Evolutionary conservation across 2,888 invertebrate species (phyloP).

Genomic region (Metopia argyrocephala): DNA sequence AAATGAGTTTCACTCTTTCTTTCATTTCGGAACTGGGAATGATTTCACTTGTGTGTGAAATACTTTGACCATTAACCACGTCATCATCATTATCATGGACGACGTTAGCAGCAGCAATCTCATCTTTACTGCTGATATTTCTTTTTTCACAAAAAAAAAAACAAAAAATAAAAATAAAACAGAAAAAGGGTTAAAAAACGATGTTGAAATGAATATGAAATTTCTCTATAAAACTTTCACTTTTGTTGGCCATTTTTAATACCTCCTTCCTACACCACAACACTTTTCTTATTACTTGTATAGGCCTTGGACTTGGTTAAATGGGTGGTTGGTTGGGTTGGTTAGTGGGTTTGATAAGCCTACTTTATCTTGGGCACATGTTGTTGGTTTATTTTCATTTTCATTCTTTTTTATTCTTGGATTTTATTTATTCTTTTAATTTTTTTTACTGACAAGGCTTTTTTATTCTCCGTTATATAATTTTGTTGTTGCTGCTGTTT

Average conservation of each 20-base stretch:
- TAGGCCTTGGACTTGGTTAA: neutral
- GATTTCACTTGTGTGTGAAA: constrained; percentile 47
- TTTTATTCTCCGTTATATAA: neutral
- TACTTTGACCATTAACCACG: constrained; percentile 66
- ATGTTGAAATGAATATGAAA: constrained; percentile 48
- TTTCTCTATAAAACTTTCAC: constrained; percentile 48
- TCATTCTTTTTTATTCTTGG: neutral
- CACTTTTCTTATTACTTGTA: neutral
- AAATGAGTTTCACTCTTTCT: neutral
- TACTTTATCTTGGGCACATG: constrained; percentile 62
- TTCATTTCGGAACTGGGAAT: constrained; percentile 10
- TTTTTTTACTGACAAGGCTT: neutral
- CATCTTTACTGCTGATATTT: constrained; percentile 4
- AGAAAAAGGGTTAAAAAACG: constrained; percentile 57
- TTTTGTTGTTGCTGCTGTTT: neutral
- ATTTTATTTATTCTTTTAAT: constrained; percentile 19
- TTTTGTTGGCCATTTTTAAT: constrained; percentile 5
- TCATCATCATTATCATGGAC: constrained; percentile 72
- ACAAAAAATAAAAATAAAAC: no score
- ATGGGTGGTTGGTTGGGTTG: constrained; percentile 14
- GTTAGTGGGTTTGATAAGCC: constrained; percentile 59
- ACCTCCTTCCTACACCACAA: neutral
- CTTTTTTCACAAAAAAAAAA: constrained; percentile 35
- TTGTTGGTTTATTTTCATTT: constrained; percentile 36
- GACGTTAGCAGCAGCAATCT: constrained; percentile 45